phyloP scores from a whole-genome alignment of 1,140 invertebrate genomes.

The Plutomurus gul region DNA sequence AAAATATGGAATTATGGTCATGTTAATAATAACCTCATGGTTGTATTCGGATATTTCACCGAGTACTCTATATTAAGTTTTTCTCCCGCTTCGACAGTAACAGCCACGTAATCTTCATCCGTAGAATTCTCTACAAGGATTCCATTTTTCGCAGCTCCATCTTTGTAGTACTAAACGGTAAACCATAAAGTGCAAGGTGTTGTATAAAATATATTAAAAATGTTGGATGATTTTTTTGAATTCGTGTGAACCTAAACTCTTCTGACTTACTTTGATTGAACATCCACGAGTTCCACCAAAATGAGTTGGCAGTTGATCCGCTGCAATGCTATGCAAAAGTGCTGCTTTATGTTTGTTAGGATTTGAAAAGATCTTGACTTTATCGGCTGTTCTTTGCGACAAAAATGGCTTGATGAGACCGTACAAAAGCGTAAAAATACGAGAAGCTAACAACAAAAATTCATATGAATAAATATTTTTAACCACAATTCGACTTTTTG shows the following conservation, averaged over 20 bases:
- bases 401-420: slow-evolving; percentile 84
- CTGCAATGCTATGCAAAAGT: slow-evolving; percentile 68
- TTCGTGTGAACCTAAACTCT: not conserved
- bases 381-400: slow-evolving; percentile 84
- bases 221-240: not conserved
- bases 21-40: slow-evolving; percentile 21
- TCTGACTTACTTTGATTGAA: not conserved
- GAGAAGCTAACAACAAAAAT: slow-evolving; percentile 70
- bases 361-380: slow-evolving; percentile 81
- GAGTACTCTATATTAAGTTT: slow-evolving; percentile 36
- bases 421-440: slow-evolving; percentile 84
- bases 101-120: slow-evolving; percentile 1
- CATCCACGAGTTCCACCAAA: slow-evolving; percentile 71
- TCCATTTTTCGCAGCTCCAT: not conserved
- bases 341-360: slow-evolving; percentile 75
- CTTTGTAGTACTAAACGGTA: not conserved
- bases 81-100: slow-evolving; percentile 43
- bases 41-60: slow-evolving; percentile 39
- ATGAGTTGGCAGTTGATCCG: slow-evolving; percentile 76
- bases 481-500: no score
- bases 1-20: not conserved
- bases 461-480: no score
- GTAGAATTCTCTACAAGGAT: not conserved
- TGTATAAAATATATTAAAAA: no score
- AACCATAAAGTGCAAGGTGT: no score